These are phyloP conservation scores for Onychostruthus taczanowskii DNA, from an alignment of 2,113 vertebrate species.

Conservation along the genomic window DNA sequence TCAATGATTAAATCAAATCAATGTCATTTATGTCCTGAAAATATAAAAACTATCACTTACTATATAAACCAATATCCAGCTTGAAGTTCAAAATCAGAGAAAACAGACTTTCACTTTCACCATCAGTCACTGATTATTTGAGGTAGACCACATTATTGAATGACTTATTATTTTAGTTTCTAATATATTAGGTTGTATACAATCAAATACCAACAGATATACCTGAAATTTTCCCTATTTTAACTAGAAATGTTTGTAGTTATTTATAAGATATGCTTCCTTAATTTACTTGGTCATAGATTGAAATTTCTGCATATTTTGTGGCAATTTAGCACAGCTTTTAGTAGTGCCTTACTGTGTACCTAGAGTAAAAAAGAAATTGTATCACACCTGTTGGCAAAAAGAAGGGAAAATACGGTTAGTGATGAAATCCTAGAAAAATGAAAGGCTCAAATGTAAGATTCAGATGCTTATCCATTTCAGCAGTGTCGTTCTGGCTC, in stretches of 20 bases:
- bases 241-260: conserved; percentile 57
- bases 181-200: conserved; percentile 55
- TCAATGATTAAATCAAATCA: neutral
- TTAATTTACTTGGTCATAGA: conserved; percentile 57
- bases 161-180: conserved; percentile 43
- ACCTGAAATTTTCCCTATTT: conserved; percentile 59
- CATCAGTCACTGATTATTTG: conserved; percentile 56
- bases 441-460: conserved; percentile 64
- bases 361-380: conserved; percentile 63
- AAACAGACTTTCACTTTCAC: conserved; percentile 54
- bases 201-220: conserved; percentile 31
- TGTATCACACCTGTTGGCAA: conserved; percentile 49
- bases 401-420: conserved; percentile 54
- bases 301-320: conserved; percentile 44
- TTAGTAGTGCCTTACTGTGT: conserved; percentile 58
- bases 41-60: conserved; percentile 16
- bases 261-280: conserved; percentile 56
- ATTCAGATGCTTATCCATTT: conserved; percentile 59
- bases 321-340: conserved; percentile 47
- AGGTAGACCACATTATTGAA: conserved; percentile 74
- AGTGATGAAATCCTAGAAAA: conserved; percentile 55
- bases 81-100: conserved; percentile 46
- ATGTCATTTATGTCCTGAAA: conserved; percentile 13
- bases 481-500: conserved; percentile 51
- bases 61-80: conserved; percentile 26